Percentiles rank a stretch among this genome's conserved stretches.
Evolutionary conservation across 2,888 invertebrate genomes (phyloP).

Genomic region (Drosophila greeni): DNA sequence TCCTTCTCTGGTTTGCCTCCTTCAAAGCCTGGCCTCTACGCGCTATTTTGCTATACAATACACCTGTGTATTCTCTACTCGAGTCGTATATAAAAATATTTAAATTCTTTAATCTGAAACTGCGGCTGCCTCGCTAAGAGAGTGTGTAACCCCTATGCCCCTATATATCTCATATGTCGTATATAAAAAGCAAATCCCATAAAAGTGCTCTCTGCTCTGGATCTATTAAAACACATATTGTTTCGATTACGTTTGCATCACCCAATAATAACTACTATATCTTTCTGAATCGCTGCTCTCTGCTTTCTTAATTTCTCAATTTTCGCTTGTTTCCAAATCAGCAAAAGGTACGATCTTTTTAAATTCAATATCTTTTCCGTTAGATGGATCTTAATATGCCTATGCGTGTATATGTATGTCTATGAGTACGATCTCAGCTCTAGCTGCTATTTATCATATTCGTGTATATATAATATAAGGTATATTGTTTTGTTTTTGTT

Average conservation of each 20-base stretch:
- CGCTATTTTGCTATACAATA: conserved; percentile 36
- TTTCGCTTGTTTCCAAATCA: conserved; percentile 53
- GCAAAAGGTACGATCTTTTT: conserved; percentile 69
- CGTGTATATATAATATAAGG: conserved; percentile 52
- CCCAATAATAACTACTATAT: conserved; percentile 48
- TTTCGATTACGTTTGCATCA: conserved; percentile 65
- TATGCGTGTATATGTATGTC: conserved; percentile 34
- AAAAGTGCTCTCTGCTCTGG: conserved; percentile 58
- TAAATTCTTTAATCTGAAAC: conserved; percentile 68
- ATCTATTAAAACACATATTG: conserved; percentile 60
- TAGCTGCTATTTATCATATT: conserved; percentile 58
- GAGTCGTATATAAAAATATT: conserved; percentile 65
- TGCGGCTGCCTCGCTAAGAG: conserved; percentile 39
- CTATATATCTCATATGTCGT: conserved; percentile 25
- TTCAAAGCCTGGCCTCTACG: conserved; percentile 45
- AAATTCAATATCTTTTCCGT: conserved; percentile 55
- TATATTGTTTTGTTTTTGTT: conserved; percentile 44
- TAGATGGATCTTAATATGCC: conserved; percentile 19
- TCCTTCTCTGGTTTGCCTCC: conserved; percentile 55
- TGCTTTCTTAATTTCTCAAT: conserved; percentile 18
- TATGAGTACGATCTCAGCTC: conserved; percentile 53
- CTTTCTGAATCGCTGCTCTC: conserved; percentile 19
- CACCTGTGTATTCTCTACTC: conserved; percentile 20
- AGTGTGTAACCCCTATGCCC: conserved; percentile 8
- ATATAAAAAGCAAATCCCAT: conserved; percentile 68